Conservation (phyloP, 2,888 invertebrate species). For the Rotaria macrura region DNA sequence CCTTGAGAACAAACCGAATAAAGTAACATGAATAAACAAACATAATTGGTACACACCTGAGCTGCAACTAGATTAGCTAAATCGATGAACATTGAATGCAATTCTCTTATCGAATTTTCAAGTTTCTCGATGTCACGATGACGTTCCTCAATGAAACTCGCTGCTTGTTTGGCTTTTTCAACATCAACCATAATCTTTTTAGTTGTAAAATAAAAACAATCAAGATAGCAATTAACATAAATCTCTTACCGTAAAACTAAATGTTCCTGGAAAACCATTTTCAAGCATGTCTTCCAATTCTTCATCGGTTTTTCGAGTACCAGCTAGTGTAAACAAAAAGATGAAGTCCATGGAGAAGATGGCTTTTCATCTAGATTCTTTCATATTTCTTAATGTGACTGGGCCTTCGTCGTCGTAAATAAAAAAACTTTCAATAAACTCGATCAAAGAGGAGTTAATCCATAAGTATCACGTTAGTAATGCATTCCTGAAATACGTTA, state of each 20-base stretch:
- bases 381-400: no score
- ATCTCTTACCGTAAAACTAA: neutral
- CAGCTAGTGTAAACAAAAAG: neutral
- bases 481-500: no score
- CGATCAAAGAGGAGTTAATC: no score
- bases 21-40: neutral
- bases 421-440: no score
- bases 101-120: conserved; percentile 95
- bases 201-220: no score
- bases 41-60: conserved; percentile 48
- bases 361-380: no score
- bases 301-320: neutral
- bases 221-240: neutral
- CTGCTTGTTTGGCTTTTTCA: conserved; percentile 96
- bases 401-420: no score
- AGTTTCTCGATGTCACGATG: conserved; percentile 99
- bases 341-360: no score
- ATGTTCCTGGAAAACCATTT: neutral
- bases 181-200: conserved; percentile 96
- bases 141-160: conserved; percentile 97
- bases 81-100: conserved; percentile 99
- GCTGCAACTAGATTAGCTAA: conserved; percentile 99
- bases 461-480: no score
- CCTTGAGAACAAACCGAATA: conserved; percentile 57
- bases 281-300: neutral